Evolutionary conservation across 2,797 vertebrate genomes (phyloP).

Genomic region (Channallabes apus): DNA sequence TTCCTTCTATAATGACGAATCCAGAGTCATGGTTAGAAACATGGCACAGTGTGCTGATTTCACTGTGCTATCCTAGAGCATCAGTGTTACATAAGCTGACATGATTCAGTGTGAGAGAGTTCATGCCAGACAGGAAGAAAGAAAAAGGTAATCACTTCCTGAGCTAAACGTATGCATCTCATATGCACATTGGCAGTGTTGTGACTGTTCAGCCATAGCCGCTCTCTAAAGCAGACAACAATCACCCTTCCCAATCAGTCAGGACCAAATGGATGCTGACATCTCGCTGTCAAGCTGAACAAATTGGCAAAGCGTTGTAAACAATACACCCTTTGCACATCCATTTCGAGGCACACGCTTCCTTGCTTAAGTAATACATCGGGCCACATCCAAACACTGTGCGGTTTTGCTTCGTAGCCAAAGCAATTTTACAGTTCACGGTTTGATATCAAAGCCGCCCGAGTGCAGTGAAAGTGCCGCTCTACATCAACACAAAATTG

Average conservation of each 20-base stretch:
- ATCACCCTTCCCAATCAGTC: slow-evolving; percentile 32
- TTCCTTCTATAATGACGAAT: background rate
- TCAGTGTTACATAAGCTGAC: slow-evolving; percentile 41
- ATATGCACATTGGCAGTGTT: slow-evolving; percentile 43
- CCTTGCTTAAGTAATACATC: slow-evolving; percentile 66
- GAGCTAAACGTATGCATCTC: slow-evolving; percentile 40
- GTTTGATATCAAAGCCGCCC: slow-evolving; percentile 64
- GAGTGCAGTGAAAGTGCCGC: slow-evolving; percentile 61
- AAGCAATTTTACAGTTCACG: slow-evolving; percentile 71
- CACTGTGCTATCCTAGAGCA: background rate
- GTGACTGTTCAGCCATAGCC: slow-evolving; percentile 43
- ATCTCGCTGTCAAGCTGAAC: slow-evolving; percentile 64
- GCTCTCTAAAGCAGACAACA: slow-evolving; percentile 49
- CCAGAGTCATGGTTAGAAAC: slow-evolving; percentile 16
- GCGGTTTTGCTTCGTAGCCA: slow-evolving; percentile 54
- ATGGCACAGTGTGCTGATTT: slow-evolving; percentile 23
- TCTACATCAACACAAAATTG: slow-evolving; percentile 61
- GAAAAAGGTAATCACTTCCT: slow-evolving; percentile 27
- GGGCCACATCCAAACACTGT: slow-evolving; percentile 57
- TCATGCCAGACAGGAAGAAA: slow-evolving; percentile 16
- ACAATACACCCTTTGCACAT: slow-evolving; percentile 62
- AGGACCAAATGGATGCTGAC: slow-evolving; percentile 53
- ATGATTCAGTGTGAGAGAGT: slow-evolving; percentile 25
- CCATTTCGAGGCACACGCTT: slow-evolving; percentile 61
- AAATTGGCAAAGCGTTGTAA: slow-evolving; percentile 69